A percentile compares a stretch with the other conserved stretches of the same genome.
phyloP scores from a whole-genome alignment of 2,888 invertebrate species.

The Campoletis raptor region DNA sequence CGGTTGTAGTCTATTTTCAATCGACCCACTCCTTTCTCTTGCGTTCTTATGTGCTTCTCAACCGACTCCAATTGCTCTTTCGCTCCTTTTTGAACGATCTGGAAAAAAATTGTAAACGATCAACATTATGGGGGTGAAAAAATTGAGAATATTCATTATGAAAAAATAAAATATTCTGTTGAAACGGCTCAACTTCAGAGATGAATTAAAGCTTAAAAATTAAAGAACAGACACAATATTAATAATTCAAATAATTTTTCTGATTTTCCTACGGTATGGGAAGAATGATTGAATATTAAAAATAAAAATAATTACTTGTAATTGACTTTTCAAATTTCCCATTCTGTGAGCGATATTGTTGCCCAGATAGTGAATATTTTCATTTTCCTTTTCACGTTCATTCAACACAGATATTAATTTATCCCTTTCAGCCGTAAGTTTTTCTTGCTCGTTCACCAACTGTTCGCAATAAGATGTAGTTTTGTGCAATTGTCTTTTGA shows the following conservation, averaged over 20 bases:
- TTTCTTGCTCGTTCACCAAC: conserved; percentile 86
- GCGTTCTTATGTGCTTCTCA: conserved; percentile 85
- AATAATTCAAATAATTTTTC: neutral
- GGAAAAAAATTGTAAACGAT: neutral
- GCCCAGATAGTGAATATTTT: conserved; percentile 82
- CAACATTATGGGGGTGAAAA: neutral
- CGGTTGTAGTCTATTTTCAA: conserved; percentile 85
- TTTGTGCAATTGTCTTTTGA: conserved; percentile 86
- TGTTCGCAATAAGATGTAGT: conserved; percentile 86
- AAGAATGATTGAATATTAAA: neutral
- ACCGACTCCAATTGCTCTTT: conserved; percentile 86
- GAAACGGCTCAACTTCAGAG: neutral
- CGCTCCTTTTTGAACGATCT: conserved; percentile 86
- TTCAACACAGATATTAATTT: conserved; percentile 75
- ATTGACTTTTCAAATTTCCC: conserved; percentile 85
- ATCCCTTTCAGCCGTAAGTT: conserved; percentile 83
- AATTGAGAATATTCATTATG: neutral
- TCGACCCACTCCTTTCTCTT: conserved; percentile 84
- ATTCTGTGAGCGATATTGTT: conserved; percentile 85
- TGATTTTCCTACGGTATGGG: neutral
- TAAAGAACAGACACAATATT: neutral
- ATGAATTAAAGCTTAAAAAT: neutral
- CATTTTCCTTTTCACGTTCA: conserved; percentile 80
- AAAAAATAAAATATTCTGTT: neutral
- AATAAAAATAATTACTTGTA: conserved; percentile 83